Evolutionary conservation across 2,113 vertebrate species (phyloP).

Genomic region (Gracilinanus agilis): DNA sequence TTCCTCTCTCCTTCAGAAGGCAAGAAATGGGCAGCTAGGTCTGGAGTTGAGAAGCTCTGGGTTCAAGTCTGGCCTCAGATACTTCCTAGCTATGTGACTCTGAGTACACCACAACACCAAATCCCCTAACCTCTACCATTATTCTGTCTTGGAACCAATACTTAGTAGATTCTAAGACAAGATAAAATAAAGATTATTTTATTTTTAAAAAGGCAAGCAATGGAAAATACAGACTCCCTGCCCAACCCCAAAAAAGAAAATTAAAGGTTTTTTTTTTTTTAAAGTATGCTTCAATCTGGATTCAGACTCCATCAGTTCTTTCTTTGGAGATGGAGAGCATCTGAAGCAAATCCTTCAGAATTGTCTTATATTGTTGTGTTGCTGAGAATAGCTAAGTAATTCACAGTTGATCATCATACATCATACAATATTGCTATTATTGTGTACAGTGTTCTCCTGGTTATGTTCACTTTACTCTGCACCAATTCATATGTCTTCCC

Average conservation of each 20-base stretch:
- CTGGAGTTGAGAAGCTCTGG: too few relatives aligned
- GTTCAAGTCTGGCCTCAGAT: too few relatives aligned
- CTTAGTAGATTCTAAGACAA: too few relatives aligned
- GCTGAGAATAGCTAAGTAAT: neutral
- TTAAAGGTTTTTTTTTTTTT: too few relatives aligned
- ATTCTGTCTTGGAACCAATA: too few relatives aligned
- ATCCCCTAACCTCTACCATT: too few relatives aligned
- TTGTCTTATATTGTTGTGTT: neutral
- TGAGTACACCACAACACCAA: too few relatives aligned
- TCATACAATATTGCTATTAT: neutral
- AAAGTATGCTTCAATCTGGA: neutral
- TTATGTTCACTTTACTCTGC: neutral
- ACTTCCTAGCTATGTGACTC: too few relatives aligned
- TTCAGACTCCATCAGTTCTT: neutral
- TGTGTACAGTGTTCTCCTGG: neutral
- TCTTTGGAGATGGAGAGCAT: neutral
- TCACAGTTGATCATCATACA: neutral
- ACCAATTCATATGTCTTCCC: neutral
- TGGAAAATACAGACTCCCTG: neutral
- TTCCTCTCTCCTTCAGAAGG: neutral
- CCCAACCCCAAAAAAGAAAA: neutral
- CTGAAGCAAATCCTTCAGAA: neutral
- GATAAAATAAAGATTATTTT: too few relatives aligned
- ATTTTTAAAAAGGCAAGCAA: too few relatives aligned
- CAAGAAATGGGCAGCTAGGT: neutral